Percentiles rank a stretch among this genome's conserved stretches.
phyloP scores from a whole-genome alignment of 2,113 vertebrate genomes.

The Notothenia rossii region DNA sequence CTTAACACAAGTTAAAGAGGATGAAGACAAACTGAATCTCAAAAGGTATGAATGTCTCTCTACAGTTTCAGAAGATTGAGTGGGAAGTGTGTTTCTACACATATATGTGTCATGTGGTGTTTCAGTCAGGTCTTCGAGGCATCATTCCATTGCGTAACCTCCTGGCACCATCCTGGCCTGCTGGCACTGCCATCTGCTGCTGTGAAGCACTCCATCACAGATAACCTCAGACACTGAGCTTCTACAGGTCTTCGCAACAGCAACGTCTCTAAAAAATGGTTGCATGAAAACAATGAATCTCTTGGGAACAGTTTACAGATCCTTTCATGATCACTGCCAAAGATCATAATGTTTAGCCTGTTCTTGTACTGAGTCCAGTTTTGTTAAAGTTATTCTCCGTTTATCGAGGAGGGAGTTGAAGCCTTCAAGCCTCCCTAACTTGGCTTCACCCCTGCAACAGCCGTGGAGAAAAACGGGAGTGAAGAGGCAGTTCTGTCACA shows the following conservation, averaged over 20 bases:
- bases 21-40: conserved; percentile 9
- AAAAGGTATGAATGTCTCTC: conserved; percentile 13
- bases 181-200: conserved; percentile 85
- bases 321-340: conserved; percentile 27
- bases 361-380: conserved; percentile 21
- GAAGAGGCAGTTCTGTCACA: conserved; percentile 68
- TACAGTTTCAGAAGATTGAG: conserved; percentile 61
- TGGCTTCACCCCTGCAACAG: conserved; percentile 71
- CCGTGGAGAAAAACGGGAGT: conserved; percentile 37
- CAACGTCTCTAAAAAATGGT: conserved; percentile 27
- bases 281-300: conserved; percentile 31
- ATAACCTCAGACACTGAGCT: conserved; percentile 60
- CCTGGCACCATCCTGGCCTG: conserved; percentile 82
- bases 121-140: conserved; percentile 76
- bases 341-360: neutral
- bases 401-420: conserved; percentile 39
- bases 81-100: conserved; percentile 71
- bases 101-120: conserved; percentile 73
- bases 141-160: conserved; percentile 86
- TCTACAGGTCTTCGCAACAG: conserved; percentile 64
- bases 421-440: conserved; percentile 51
- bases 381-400: conserved; percentile 36
- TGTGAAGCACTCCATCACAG: conserved; percentile 74
- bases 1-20: neutral
- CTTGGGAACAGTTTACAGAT: conserved; percentile 22